Evolutionary conservation across 2,888 invertebrate genomes (phyloP).

Genomic region (Andricus quercusramuli): DNA sequence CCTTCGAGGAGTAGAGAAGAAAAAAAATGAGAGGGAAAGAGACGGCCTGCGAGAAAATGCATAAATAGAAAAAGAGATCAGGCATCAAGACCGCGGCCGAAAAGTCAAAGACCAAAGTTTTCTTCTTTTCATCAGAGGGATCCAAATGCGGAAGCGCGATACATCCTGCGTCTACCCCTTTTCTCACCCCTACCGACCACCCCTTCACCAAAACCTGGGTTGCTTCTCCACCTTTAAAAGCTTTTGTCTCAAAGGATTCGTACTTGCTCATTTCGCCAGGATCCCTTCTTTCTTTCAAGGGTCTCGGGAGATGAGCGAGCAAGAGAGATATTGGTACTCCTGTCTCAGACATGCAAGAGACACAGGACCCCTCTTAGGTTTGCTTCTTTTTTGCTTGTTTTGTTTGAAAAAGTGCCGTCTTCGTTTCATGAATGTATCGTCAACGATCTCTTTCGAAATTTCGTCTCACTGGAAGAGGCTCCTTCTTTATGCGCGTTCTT

Average conservation of each 20-base stretch:
- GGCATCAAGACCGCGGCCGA: conserved; percentile 54
- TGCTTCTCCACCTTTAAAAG: conserved; percentile 59
- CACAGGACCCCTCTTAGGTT: conserved; percentile 4
- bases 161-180: conserved; percentile 53
- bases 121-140: conserved; percentile 41
- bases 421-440: conserved; percentile 1
- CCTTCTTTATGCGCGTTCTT: conserved; percentile 32
- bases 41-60: conserved; percentile 41
- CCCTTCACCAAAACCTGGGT: conserved; percentile 43
- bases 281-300: conserved; percentile 63
- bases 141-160: conserved; percentile 61
- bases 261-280: conserved; percentile 73
- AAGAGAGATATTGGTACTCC: conserved; percentile 10
- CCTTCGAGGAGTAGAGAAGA: conserved; percentile 56
- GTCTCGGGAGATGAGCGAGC: conserved; percentile 51
- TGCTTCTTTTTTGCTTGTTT: conserved; percentile 2
- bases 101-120: conserved; percentile 68
- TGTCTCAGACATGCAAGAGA: conserved; percentile 37
- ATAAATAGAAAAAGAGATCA: conserved; percentile 43
- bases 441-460: conserved; percentile 26
- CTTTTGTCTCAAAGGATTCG: conserved; percentile 75
- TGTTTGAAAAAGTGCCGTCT: conserved; percentile 35
- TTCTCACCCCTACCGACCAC: conserved; percentile 35
- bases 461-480: neutral
- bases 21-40: conserved; percentile 44